Percentiles rank a stretch among this genome's conserved stretches.
Conservation (phyloP, 2,888 invertebrate species). For the Laspeyria flexula region DNA sequence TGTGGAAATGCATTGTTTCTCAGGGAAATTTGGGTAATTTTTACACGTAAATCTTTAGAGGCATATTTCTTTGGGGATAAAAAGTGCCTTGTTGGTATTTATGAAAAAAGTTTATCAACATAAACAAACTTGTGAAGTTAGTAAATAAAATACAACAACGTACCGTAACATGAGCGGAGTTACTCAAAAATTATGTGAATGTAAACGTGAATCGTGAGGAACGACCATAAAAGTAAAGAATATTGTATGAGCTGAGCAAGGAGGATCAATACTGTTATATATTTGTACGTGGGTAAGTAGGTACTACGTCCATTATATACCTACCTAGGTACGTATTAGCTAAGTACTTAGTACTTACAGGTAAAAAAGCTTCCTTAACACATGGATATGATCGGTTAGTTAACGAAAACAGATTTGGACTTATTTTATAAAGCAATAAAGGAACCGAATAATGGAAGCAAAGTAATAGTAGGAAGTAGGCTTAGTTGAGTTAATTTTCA, state of each 20-base stretch:
- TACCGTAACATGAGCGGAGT: background rate
- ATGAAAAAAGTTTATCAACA: conserved; percentile 8
- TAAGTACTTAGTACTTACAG: no score
- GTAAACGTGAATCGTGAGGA: conserved; percentile 7
- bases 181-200: conserved; percentile 14
- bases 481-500: no score
- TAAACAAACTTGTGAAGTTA: conserved; percentile 12
- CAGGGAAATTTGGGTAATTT: no score
- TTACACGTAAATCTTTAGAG: no score
- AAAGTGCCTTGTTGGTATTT: background rate
- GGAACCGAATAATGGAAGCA: no score
- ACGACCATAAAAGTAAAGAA: conserved; percentile 16
- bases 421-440: no score
- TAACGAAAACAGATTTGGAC: no score
- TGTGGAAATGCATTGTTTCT: no score
- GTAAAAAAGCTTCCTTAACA: no score
- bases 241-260: conserved; percentile 6
- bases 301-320: background rate
- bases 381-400: no score
- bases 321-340: no score
- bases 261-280: conserved; percentile 13
- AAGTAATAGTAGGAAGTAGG: no score
- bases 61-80: background rate
- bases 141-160: background rate
- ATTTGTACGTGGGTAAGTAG: background rate